Evolutionary conservation across 2,113 vertebrate species (phyloP).

Genomic region (Orycteropus afer): DNA sequence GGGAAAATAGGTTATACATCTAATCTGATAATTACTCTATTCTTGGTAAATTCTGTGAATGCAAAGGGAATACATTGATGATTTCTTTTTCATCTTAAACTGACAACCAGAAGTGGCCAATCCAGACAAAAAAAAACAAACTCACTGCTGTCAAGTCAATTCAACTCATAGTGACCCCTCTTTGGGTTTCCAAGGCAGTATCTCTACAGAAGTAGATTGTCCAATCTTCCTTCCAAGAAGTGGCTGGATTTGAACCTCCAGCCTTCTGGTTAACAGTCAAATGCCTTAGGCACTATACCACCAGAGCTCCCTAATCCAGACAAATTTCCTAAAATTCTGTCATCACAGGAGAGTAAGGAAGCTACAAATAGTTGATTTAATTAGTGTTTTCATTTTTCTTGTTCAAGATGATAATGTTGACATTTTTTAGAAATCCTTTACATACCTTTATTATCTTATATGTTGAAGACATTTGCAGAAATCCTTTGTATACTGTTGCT

Average conservation of each 20-base stretch:
- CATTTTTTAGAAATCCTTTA: too few relatives aligned
- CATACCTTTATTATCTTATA: too few relatives aligned
- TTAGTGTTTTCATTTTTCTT: background rate
- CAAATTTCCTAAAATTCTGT: background rate
- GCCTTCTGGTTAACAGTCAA: too few relatives aligned
- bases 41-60: background rate
- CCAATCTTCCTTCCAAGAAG: too few relatives aligned
- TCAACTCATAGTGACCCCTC: too few relatives aligned
- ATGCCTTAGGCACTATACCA: too few relatives aligned
- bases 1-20: background rate
- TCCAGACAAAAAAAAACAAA: too few relatives aligned
- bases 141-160: too few relatives aligned
- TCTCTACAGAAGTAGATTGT: too few relatives aligned
- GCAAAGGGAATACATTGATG: background rate
- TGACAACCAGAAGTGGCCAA: background rate
- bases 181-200: too few relatives aligned
- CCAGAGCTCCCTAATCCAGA: too few relatives aligned
- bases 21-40: background rate
- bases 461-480: background rate
- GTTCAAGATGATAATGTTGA: slow-evolving; percentile 6
- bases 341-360: background rate
- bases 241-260: too few relatives aligned
- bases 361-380: background rate
- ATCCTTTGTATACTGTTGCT: background rate
- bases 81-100: background rate